Percentiles rank a stretch among this genome's conserved stretches.
Conservation (phyloP, 2,888 invertebrate species). For the Trypoxylon attenuatum region DNA sequence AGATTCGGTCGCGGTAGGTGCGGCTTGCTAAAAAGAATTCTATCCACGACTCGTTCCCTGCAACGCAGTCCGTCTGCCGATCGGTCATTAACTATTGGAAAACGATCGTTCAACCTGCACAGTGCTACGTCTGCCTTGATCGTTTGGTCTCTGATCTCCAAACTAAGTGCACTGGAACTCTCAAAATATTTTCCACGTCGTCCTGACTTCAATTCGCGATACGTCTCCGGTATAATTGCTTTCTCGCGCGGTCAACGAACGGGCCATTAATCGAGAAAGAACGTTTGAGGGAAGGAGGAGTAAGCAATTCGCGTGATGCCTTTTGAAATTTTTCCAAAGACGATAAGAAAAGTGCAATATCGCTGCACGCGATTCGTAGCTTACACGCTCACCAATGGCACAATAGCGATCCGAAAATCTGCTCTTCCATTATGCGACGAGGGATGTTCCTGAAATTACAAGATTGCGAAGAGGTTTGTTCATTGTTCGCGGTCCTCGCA, state of each 20-base stretch:
- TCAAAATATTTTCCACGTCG: not conserved
- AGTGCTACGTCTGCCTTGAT: not conserved
- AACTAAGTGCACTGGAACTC: not conserved
- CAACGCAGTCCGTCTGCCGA: slow-evolving; percentile 18
- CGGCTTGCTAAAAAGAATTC: slow-evolving; percentile 8
- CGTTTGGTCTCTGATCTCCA: not conserved
- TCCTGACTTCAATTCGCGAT: not conserved
- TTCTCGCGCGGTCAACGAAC: not conserved
- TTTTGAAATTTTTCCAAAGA: slow-evolving; percentile 7
- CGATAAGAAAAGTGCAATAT: slow-evolving; percentile 20
- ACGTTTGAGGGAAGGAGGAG: not conserved
- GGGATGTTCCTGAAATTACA: slow-evolving; percentile 23
- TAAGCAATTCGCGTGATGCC: slow-evolving; percentile 14
- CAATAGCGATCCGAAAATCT: slow-evolving; percentile 22
- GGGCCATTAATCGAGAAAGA: not conserved
- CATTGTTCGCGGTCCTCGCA: too few relatives aligned
- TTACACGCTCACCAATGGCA: slow-evolving; percentile 6
- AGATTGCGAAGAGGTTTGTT: too few relatives aligned
- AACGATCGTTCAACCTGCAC: slow-evolving; percentile 20
- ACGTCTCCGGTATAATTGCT: not conserved
- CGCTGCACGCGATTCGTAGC: slow-evolving; percentile 34
- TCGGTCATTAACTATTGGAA: slow-evolving; percentile 38
- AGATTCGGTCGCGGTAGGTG: not conserved
- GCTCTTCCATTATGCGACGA: slow-evolving; percentile 6
- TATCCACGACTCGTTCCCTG: slow-evolving; percentile 7